Evolutionary conservation across 2,113 vertebrate genomes (phyloP).

Genomic region (Hirundichthys speculiger): DNA sequence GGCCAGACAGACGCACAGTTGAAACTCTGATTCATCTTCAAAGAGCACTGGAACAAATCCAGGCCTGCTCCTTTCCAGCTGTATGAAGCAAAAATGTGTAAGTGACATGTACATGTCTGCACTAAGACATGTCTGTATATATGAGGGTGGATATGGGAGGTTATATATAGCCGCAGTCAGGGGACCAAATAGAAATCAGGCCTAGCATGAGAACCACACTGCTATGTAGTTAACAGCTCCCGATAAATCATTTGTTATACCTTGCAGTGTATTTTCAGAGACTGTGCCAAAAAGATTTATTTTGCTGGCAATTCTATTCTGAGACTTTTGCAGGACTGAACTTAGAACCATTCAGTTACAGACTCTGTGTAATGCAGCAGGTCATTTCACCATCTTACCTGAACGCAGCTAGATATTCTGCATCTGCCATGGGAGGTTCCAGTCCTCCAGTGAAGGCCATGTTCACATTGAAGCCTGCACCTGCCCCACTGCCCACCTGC

Average conservation of each 20-base stretch:
- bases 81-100: conserved; percentile 23
- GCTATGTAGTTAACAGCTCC: conserved; percentile 8
- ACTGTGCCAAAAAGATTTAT: background rate
- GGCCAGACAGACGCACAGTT: conserved; percentile 54
- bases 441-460: conserved; percentile 97
- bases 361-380: background rate
- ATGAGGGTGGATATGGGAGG: conserved; percentile 18
- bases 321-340: background rate
- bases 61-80: conserved; percentile 46
- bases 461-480: conserved; percentile 94
- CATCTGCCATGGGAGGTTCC: conserved; percentile 94
- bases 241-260: conserved; percentile 8
- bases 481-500: conserved; percentile 91
- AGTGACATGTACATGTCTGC: conserved; percentile 36
- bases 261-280: background rate
- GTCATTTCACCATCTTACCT: conserved; percentile 78
- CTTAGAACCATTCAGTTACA: background rate
- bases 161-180: conserved; percentile 73
- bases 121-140: conserved; percentile 20
- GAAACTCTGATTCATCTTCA: conserved; percentile 65
- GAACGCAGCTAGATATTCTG: conserved; percentile 94
- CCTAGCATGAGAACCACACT: conserved; percentile 23
- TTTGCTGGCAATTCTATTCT: too few relatives aligned
- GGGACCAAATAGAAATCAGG: conserved; percentile 67
- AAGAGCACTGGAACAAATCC: conserved; percentile 69